Evolutionary conservation across 2,888 invertebrate genomes (phyloP).

Genomic region (Cloeon dipterum): DNA sequence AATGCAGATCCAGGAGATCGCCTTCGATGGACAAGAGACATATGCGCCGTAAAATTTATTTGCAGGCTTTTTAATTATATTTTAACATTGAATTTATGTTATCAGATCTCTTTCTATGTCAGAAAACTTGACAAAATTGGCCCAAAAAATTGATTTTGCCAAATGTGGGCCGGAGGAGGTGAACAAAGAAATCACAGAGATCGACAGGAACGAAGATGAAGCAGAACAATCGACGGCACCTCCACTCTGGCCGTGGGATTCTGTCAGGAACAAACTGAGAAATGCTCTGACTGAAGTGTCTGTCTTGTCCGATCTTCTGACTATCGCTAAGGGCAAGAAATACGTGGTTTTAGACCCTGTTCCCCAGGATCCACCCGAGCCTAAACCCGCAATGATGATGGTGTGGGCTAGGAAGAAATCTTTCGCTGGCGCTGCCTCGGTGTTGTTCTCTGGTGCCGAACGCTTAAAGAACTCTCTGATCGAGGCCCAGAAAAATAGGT

Average conservation of each 20-base stretch:
- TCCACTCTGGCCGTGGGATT: conserved; percentile 88
- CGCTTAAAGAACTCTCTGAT: conserved; percentile 57
- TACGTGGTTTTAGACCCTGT: conserved; percentile 89
- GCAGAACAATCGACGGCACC: conserved; percentile 65
- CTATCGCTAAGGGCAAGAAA: conserved; percentile 77
- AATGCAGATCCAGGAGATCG: conserved; percentile 89
- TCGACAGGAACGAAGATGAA: conserved; percentile 41
- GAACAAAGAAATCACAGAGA: conserved; percentile 38
- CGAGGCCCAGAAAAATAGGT: conserved; percentile 51
- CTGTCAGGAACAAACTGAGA: conserved; percentile 69
- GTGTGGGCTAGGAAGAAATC: conserved; percentile 87
- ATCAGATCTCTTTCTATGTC: conserved; percentile 78
- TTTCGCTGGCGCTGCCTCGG: conserved; percentile 61
- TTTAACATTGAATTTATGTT: conserved; percentile 8
- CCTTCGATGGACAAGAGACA: conserved; percentile 89
- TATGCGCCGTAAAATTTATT: conserved; percentile 70
- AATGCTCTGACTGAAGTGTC: conserved; percentile 77
- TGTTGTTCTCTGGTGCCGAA: conserved; percentile 68
- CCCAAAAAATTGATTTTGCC: conserved; percentile 85
- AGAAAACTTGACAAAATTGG: conserved; percentile 76
- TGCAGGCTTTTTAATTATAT: conserved; percentile 2
- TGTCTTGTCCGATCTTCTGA: conserved; percentile 77
- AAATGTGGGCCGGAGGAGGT: conserved; percentile 38
- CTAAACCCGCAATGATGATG: conserved; percentile 68
- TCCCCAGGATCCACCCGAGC: conserved; percentile 59